phyloP scores from a whole-genome alignment of 2,797 vertebrate species.

The Darevskia nairensis region DNA sequence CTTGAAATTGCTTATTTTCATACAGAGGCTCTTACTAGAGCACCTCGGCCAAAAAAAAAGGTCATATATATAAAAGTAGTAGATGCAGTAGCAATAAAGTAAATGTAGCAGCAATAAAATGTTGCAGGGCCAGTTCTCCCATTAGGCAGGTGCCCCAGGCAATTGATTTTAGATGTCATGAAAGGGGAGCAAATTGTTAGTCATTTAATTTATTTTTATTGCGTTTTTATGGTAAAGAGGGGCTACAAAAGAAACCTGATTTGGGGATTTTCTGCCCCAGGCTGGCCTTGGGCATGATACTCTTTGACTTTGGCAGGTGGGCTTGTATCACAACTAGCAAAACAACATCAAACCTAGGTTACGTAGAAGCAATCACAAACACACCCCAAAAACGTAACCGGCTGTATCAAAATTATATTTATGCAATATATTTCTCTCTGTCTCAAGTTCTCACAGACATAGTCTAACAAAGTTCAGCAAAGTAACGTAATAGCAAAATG shows the following conservation, averaged over 20 bases:
- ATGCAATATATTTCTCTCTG: too few relatives aligned
- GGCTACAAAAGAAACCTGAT: background rate
- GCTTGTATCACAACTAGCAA: background rate
- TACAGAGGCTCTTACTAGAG: too few relatives aligned
- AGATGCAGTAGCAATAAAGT: background rate
- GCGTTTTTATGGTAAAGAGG: background rate
- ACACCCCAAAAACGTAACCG: too few relatives aligned
- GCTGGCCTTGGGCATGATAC: background rate
- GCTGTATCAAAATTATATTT: too few relatives aligned
- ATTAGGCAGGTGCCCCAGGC: background rate
- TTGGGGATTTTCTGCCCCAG: background rate
- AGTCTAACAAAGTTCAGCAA: too few relatives aligned
- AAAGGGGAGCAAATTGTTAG: background rate
- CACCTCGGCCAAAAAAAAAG: background rate
- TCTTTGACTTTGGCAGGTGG: too few relatives aligned
- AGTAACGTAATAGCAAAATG: too few relatives aligned
- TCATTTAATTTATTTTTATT: background rate
- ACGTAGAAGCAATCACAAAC: too few relatives aligned
- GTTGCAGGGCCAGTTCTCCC: background rate
- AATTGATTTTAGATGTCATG: background rate
- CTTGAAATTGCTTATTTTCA: background rate
- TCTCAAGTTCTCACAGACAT: too few relatives aligned
- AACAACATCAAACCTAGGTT: too few relatives aligned
- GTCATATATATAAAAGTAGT: background rate
- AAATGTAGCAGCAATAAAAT: background rate